These are phyloP conservation scores for Diachasma alloeum DNA, from an alignment of 1,140 invertebrate species.

Conservation along the genomic window DNA sequence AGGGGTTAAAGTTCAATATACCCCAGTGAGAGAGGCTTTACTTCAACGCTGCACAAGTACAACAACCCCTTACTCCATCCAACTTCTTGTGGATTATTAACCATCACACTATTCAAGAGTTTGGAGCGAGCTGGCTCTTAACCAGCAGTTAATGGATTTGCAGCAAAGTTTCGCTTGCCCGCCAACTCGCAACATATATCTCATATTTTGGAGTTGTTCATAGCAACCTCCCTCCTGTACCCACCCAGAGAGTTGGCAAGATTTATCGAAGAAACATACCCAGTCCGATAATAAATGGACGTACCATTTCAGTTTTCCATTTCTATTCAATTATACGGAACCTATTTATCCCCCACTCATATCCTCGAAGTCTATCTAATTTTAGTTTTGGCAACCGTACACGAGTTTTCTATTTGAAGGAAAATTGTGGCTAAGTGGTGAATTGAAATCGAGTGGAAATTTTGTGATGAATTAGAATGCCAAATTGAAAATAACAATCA, in stretches of 20 bases:
- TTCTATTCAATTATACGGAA: slow-evolving; percentile 20
- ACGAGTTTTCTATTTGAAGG: background rate
- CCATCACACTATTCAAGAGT: slow-evolving; percentile 21
- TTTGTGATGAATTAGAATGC: background rate
- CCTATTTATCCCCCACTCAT: background rate
- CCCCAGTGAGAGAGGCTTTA: background rate
- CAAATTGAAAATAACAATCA: background rate
- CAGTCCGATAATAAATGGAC: slow-evolving; percentile 16
- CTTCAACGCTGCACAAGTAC: slow-evolving; percentile 12
- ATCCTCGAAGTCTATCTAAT: slow-evolving; percentile 8
- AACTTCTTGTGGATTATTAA: slow-evolving; percentile 28
- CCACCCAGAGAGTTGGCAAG: slow-evolving; percentile 14
- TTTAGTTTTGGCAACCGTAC: background rate
- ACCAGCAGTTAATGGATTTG: slow-evolving; percentile 32
- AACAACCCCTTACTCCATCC: too few species aligned
- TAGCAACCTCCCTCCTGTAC: background rate
- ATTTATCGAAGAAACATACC: slow-evolving; percentile 26
- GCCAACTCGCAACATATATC: slow-evolving; percentile 12
- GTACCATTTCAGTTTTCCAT: slow-evolving; percentile 25
- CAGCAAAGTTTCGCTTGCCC: slow-evolving; percentile 24
- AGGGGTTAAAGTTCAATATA: slow-evolving; percentile 12
- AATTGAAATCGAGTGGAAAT: background rate
- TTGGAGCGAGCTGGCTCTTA: slow-evolving; percentile 19
- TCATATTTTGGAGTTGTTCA: background rate
- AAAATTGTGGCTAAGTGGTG: background rate